phyloP scores from a whole-genome alignment of 2,888 invertebrate genomes.

The Caenorhabditis becei region DNA sequence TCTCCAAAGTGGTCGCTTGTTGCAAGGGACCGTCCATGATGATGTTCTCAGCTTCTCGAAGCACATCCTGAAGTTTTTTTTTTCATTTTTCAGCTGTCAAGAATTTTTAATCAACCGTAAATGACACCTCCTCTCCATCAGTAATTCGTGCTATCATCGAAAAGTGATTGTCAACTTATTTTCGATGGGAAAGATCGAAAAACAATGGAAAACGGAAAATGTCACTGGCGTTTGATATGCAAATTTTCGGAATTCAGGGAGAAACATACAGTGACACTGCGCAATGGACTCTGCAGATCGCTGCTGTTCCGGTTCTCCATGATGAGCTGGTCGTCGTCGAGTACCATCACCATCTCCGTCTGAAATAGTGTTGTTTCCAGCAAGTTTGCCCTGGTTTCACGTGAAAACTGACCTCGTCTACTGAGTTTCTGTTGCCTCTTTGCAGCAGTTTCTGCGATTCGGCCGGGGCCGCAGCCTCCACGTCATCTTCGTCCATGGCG shows the following conservation, averaged over 20 bases:
- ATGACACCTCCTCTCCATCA: background rate
- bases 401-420: slow-evolving; percentile 44
- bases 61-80: slow-evolving; percentile 65
- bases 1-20: slow-evolving; percentile 53
- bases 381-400: slow-evolving; percentile 1
- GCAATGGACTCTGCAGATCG: slow-evolving; percentile 67
- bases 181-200: background rate
- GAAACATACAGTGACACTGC: slow-evolving; percentile 66
- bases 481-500: slow-evolving; percentile 57
- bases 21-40: slow-evolving; percentile 71
- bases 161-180: background rate
- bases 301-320: slow-evolving; percentile 60
- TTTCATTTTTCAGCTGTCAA: background rate
- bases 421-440: slow-evolving; percentile 34
- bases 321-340: slow-evolving; percentile 64
- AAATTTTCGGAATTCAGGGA: background rate
- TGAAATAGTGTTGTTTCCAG: slow-evolving; percentile 16
- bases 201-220: background rate
- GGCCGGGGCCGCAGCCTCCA: slow-evolving; percentile 42
- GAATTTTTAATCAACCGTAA: background rate
- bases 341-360: slow-evolving; percentile 64
- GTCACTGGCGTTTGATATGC: background rate
- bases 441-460: slow-evolving; percentile 52
- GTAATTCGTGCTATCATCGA: slow-evolving; percentile 2
- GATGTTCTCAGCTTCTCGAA: slow-evolving; percentile 70